A percentile compares a stretch with the other conserved stretches of the same genome.
phyloP scores from a whole-genome alignment of 2,888 invertebrate genomes.

The Lochmaea capreae region DNA sequence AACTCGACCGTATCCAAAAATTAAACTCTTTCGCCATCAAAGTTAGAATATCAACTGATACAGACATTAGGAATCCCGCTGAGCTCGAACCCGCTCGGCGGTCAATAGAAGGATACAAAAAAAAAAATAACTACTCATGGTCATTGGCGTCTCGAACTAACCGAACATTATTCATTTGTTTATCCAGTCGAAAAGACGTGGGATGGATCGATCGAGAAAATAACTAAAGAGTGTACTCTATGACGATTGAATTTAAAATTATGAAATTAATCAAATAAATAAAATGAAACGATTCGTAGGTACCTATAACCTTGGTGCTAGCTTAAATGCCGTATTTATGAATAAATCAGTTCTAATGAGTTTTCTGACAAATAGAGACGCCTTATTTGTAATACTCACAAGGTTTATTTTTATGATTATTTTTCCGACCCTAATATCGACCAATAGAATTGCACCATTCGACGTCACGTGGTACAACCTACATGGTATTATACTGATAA shows the following conservation, averaged over 20 bases:
- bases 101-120: slow-evolving; percentile 34
- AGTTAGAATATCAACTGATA: slow-evolving; percentile 42
- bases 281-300: no score
- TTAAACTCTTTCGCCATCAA: slow-evolving; percentile 9
- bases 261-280: neutral
- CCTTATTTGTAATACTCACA: no score
- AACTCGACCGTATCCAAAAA: slow-evolving; percentile 6
- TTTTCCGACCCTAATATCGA: no score
- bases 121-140: slow-evolving; percentile 33
- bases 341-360: no score
- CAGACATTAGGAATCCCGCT: slow-evolving; percentile 46
- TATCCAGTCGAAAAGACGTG: slow-evolving; percentile 33
- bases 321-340: no score
- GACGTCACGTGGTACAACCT: no score
- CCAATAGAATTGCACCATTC: no score
- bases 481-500: no score
- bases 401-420: no score
- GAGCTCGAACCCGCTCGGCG: slow-evolving; percentile 45
- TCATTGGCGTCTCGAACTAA: slow-evolving; percentile 35
- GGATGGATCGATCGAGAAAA: slow-evolving; percentile 32
- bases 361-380: no score
- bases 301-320: no score
- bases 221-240: slow-evolving; percentile 9
- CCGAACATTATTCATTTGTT: slow-evolving; percentile 36
- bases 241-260: no score